Evolutionary conservation across 37 sponge, comb jelly and placozoan species (phyloP).

Genomic region (Haliclona indistincta): DNA sequence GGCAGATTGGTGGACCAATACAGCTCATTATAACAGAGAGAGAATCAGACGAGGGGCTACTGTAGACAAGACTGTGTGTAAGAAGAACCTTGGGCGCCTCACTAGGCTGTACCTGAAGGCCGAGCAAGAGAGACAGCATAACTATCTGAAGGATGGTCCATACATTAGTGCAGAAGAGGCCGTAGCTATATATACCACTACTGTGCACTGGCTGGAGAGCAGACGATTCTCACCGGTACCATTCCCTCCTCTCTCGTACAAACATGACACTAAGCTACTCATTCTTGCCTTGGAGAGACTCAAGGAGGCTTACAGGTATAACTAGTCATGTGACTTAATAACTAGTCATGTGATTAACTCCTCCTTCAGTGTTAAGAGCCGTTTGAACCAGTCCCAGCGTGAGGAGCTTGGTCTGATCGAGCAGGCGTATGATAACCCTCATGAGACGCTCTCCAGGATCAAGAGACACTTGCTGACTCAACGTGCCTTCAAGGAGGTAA

Average conservation of each 20-base stretch:
- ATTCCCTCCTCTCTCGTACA: constrained; percentile 98
- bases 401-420: constrained; percentile 98
- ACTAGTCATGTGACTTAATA: background rate
- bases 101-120: constrained; percentile 98
- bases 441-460: constrained; percentile 96
- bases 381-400: constrained; percentile 96
- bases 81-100: constrained; percentile 99
- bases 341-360: background rate
- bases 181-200: constrained; percentile 99
- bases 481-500: constrained; percentile 97
- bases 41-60: constrained; percentile 97
- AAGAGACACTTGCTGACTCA: constrained; percentile 97
- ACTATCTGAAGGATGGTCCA: constrained; percentile 99
- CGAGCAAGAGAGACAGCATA: constrained; percentile 99
- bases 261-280: constrained; percentile 99
- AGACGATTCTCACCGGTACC: constrained; percentile 98
- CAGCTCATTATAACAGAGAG: constrained; percentile 99
- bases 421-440: constrained; percentile 99
- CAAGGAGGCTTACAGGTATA: constrained; percentile 93
- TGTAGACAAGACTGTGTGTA: constrained; percentile 99
- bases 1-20: constrained; percentile 99
- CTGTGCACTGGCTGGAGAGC: constrained; percentile 99
- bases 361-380: constrained; percentile 91
- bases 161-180: constrained; percentile 98
- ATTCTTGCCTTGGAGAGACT: constrained; percentile 97